These are phyloP conservation scores for Elmis aenea DNA, from an alignment of 2,888 invertebrate species.

Conservation along the genomic window DNA sequence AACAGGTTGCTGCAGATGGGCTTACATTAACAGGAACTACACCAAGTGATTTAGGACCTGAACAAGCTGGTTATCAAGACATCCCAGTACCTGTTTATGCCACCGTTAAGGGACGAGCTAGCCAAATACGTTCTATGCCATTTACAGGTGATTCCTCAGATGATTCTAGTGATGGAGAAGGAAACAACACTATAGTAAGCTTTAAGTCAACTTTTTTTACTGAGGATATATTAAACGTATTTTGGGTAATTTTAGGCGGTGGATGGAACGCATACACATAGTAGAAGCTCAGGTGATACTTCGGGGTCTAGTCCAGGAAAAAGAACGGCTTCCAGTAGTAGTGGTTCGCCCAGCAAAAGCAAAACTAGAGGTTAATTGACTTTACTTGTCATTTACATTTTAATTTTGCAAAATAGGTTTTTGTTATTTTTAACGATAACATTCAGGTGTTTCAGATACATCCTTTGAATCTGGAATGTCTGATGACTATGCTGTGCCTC, in stretches of 20 bases:
- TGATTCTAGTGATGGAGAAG: constrained; percentile 92
- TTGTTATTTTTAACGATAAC: constrained; percentile 34
- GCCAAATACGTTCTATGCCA: constrained; percentile 93
- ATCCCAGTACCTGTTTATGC: constrained; percentile 93
- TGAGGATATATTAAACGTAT: too few relatives aligned
- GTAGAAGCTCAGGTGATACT: constrained; percentile 81
- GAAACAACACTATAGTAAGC: constrained; percentile 46
- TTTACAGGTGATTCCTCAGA: constrained; percentile 93
- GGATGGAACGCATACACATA: constrained; percentile 60
- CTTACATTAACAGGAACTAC: constrained; percentile 46
- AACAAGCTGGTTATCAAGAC: constrained; percentile 76
- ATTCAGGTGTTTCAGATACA: constrained; percentile 65
- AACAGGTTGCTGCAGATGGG: constrained; percentile 53
- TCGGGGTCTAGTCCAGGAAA: constrained; percentile 82
- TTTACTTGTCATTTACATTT: constrained; percentile 24
- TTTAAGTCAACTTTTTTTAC: background rate
- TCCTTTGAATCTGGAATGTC: constrained; percentile 92
- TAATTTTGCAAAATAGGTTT: constrained; percentile 22
- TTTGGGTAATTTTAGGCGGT: too few relatives aligned
- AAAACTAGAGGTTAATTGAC: constrained; percentile 67
- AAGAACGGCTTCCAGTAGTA: constrained; percentile 59
- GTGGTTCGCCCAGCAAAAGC: constrained; percentile 75
- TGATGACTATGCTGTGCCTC: constrained; percentile 94
- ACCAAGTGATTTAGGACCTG: constrained; percentile 44
- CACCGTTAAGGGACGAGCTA: constrained; percentile 92